Percentiles rank a stretch among this genome's conserved stretches.
Evolutionary conservation across 2,797 vertebrate genomes (phyloP).

Genomic region (Dendrocincla tyrannina): DNA sequence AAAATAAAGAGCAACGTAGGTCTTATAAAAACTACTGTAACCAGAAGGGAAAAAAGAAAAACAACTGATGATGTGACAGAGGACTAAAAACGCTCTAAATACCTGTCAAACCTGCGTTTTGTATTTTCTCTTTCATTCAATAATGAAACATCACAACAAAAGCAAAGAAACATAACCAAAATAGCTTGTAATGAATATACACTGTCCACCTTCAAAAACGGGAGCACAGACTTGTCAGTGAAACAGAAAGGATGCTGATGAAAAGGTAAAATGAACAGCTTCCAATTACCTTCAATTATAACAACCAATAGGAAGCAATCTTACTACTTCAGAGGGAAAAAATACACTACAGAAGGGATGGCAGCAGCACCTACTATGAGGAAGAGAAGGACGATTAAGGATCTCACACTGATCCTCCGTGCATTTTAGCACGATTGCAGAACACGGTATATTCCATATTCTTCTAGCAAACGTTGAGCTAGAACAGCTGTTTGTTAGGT

Average conservation of each 20-base stretch:
- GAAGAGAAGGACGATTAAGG: not conserved
- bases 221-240: not conserved
- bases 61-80: not conserved
- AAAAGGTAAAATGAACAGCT: conserved; percentile 60
- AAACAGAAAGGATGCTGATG: conserved; percentile 64
- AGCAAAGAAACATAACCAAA: conserved; percentile 45
- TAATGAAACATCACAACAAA: conserved; percentile 33
- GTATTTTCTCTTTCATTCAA: conserved; percentile 19
- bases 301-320: conserved; percentile 54
- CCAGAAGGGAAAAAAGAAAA: not conserved
- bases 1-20: not conserved
- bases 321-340: conserved; percentile 44
- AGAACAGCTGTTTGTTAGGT: not conserved
- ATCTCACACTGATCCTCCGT: not conserved
- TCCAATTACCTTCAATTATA: conserved; percentile 63
- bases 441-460: not conserved
- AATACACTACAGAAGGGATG: conserved; percentile 13
- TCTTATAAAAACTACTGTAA: not conserved
- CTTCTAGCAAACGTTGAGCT: not conserved
- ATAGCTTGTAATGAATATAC: conserved; percentile 52
- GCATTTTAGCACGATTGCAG: not conserved
- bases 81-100: not conserved
- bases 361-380: not conserved
- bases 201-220: conserved; percentile 52
- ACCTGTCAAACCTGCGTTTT: not conserved